These are phyloP conservation scores for Corythaixoides concolor DNA, from an alignment of 2,113 vertebrate genomes.

Conservation along the genomic window DNA sequence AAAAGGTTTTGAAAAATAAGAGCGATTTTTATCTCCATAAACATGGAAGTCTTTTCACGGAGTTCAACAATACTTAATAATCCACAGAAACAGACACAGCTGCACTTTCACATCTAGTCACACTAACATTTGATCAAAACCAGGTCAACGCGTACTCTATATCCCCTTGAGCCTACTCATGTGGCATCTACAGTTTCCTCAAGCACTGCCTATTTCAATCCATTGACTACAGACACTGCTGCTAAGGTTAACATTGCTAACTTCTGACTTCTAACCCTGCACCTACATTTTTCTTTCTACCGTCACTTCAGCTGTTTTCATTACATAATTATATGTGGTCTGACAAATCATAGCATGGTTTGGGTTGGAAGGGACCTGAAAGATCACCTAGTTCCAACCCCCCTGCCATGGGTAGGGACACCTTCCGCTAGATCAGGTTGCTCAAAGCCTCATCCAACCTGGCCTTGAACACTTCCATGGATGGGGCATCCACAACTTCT, in stretches of 20 bases:
- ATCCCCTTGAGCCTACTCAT: accelerated
- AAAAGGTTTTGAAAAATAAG: neutral
- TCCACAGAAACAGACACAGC: neutral
- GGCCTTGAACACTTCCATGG: too few relatives aligned
- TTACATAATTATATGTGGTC: neutral
- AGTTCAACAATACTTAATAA: neutral
- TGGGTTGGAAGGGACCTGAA: too few relatives aligned
- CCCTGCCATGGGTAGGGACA: too few relatives aligned
- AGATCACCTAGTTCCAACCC: too few relatives aligned
- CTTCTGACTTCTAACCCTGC: neutral
- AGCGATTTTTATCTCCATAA: neutral
- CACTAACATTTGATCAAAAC: neutral
- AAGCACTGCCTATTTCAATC: neutral
- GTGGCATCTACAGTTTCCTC: neutral
- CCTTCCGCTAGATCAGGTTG: too few relatives aligned
- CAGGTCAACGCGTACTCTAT: neutral
- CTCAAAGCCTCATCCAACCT: too few relatives aligned
- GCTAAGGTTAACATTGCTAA: neutral
- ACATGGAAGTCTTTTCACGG: neutral
- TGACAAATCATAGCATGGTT: neutral
- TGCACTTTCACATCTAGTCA: neutral
- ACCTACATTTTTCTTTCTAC: neutral
- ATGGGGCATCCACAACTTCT: too few relatives aligned
- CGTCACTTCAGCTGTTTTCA: neutral
- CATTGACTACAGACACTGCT: neutral